phyloP scores from a whole-genome alignment of 2,888 invertebrate genomes.

The Nysson spinosus region DNA sequence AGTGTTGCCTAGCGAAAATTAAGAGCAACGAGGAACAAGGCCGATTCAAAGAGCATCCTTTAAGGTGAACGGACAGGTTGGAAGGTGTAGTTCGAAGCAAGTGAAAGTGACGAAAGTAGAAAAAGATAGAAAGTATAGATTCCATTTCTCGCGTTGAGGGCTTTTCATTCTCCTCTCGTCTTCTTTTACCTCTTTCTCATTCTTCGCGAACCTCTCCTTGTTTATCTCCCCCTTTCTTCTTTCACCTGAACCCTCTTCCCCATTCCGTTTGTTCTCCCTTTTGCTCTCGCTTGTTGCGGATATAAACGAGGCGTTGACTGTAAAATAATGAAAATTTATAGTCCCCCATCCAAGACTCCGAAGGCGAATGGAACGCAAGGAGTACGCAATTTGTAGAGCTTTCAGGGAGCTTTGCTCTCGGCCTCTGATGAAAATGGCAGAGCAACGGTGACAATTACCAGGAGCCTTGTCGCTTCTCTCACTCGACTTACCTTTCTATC shows the following conservation, averaged over 20 bases:
- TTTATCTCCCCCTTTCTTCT: constrained; percentile 34
- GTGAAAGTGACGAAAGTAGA: constrained; percentile 43
- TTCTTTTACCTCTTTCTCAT: constrained; percentile 15
- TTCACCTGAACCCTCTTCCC: constrained; percentile 13
- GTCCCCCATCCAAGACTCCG: constrained; percentile 43
- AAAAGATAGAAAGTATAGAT: constrained; percentile 23
- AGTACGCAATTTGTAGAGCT: constrained; percentile 72
- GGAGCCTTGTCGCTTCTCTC: constrained; percentile 51
- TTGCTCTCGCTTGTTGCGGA: constrained; percentile 63
- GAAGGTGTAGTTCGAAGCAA: constrained; percentile 18
- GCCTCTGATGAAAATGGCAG: constrained; percentile 59
- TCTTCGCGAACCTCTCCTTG: constrained; percentile 3
- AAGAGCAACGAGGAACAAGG: constrained; percentile 25
- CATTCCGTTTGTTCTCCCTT: constrained; percentile 19
- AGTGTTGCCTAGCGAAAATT: constrained; percentile 33
- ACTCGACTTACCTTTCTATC: constrained; percentile 22
- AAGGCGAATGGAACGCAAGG: constrained; percentile 54
- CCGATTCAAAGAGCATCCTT: constrained; percentile 27
- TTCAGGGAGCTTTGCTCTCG: constrained; percentile 67
- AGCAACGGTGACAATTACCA: constrained; percentile 69
- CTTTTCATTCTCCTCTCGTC: constrained; percentile 27
- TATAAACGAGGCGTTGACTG: constrained; percentile 70
- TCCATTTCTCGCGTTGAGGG: constrained; percentile 33
- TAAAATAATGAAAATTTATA: constrained; percentile 74
- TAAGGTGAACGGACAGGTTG: not conserved